phyloP scores from a whole-genome alignment of 2,888 invertebrate species.

The Cataglyphis albicans region DNA sequence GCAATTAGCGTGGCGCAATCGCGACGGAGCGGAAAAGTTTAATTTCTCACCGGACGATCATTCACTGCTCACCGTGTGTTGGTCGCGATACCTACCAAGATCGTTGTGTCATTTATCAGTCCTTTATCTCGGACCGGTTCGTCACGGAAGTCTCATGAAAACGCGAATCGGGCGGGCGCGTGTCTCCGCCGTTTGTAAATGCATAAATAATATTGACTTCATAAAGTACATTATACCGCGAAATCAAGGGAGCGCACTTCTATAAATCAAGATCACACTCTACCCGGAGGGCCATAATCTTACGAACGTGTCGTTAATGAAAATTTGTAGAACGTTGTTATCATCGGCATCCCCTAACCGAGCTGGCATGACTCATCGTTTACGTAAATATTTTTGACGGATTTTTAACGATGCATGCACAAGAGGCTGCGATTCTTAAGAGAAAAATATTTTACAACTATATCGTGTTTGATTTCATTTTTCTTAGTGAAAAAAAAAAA shows the following conservation, averaged over 20 bases:
- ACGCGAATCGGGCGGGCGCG: slow-evolving; percentile 17
- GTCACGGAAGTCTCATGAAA: slow-evolving; percentile 51
- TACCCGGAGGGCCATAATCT: slow-evolving; percentile 4
- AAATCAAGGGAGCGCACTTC: slow-evolving; percentile 56
- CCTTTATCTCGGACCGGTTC: slow-evolving; percentile 65
- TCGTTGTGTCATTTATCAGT: slow-evolving; percentile 57
- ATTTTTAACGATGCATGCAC: slow-evolving; percentile 5
- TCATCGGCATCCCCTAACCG: slow-evolving; percentile 15
- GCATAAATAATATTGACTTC: slow-evolving; percentile 64
- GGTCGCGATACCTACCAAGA: background rate
- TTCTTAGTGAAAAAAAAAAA: background rate
- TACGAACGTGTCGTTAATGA: slow-evolving; percentile 63
- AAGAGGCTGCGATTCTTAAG: background rate
- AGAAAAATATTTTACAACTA: background rate
- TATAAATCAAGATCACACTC: slow-evolving; percentile 64
- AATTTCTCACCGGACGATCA: slow-evolving; percentile 2
- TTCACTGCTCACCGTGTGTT: background rate
- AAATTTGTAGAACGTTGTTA: slow-evolving; percentile 69
- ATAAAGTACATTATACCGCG: slow-evolving; percentile 67
- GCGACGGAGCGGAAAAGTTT: slow-evolving; percentile 39
- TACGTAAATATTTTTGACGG: slow-evolving; percentile 22
- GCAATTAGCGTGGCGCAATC: slow-evolving; percentile 33
- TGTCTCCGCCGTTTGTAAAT: slow-evolving; percentile 46
- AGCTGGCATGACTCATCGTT: slow-evolving; percentile 21
- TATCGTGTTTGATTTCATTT: background rate